These are phyloP conservation scores for Tachina grossa DNA, from an alignment of 2,888 invertebrate species.

Conservation along the genomic window DNA sequence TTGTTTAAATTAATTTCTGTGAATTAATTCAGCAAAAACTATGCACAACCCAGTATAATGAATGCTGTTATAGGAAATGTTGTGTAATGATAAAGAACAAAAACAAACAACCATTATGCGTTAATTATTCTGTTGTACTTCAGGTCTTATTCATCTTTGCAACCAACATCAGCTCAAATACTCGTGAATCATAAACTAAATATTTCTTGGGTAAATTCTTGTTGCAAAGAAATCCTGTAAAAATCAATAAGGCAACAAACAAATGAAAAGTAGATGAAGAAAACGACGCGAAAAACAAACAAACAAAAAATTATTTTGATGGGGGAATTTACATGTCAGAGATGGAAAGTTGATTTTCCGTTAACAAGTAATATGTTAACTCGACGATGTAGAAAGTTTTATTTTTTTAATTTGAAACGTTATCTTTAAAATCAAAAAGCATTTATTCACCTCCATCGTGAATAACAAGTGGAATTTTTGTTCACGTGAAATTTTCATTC, in stretches of 20 bases:
- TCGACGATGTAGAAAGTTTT: too few species aligned
- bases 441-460: too few species aligned
- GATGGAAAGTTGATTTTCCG: too few species aligned
- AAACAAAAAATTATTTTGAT: too few species aligned
- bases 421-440: too few species aligned
- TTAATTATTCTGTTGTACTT: not conserved
- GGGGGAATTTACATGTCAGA: too few species aligned
- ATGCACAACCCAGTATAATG: too few species aligned
- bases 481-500: too few species aligned
- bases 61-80: not conserved
- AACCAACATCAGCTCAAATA: not conserved
- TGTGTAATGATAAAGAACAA: not conserved
- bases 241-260: conserved; percentile 48
- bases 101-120: not conserved
- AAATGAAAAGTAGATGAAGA: conserved; percentile 25
- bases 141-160: not conserved
- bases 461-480: too few species aligned
- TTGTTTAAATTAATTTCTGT: not conserved
- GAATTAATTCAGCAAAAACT: not conserved
- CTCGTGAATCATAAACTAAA: not conserved
- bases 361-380: too few species aligned
- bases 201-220: not conserved
- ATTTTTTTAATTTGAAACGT: too few species aligned
- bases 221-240: conserved; percentile 14
- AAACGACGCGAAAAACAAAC: not conserved